These are phyloP conservation scores for Polydrusus pterygomalis DNA, from an alignment of 2,888 invertebrate genomes.

Conservation along the genomic window DNA sequence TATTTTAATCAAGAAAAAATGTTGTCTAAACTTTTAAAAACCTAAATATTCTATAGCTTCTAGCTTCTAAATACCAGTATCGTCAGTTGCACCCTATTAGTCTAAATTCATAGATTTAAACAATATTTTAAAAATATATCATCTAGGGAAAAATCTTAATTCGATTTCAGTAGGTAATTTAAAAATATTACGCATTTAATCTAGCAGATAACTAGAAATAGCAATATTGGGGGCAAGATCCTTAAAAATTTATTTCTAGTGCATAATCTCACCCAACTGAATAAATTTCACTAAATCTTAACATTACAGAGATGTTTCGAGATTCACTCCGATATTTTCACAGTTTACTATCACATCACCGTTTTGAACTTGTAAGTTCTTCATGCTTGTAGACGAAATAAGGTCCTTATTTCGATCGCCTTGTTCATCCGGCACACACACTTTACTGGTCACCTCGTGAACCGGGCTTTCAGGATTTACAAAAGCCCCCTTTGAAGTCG, in stretches of 20 bases:
- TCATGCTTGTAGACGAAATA: slow-evolving; percentile 68
- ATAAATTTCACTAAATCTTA: slow-evolving; percentile 18
- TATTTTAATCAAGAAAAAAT: not conserved
- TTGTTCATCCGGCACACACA: slow-evolving; percentile 68
- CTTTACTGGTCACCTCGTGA: slow-evolving; percentile 33
- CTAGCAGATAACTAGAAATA: not conserved
- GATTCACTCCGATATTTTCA: slow-evolving; percentile 69
- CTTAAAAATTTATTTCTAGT: not conserved
- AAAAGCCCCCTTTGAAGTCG: slow-evolving; percentile 60
- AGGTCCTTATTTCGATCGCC: slow-evolving; percentile 13
- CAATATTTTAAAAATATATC: slow-evolving; percentile 10
- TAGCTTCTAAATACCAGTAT: slow-evolving; percentile 15
- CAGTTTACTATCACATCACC: slow-evolving; percentile 59
- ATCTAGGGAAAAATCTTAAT: not conserved
- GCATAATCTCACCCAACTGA: slow-evolving; percentile 7
- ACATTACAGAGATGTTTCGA: slow-evolving; percentile 70
- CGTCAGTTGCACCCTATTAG: not conserved
- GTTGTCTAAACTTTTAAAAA: slow-evolving; percentile 26
- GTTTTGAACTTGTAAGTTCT: slow-evolving; percentile 67
- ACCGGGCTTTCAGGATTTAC: slow-evolving; percentile 44
- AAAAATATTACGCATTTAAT: slow-evolving; percentile 2
- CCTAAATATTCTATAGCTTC: slow-evolving; percentile 4
- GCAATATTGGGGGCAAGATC: slow-evolving; percentile 6
- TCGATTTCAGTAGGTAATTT: not conserved
- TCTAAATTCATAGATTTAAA: not conserved